Evolutionary conservation across 2,888 invertebrate genomes (phyloP), one percentile per base, ranked within the genome.

Genomic region (Xestia xanthographa): DNA sequence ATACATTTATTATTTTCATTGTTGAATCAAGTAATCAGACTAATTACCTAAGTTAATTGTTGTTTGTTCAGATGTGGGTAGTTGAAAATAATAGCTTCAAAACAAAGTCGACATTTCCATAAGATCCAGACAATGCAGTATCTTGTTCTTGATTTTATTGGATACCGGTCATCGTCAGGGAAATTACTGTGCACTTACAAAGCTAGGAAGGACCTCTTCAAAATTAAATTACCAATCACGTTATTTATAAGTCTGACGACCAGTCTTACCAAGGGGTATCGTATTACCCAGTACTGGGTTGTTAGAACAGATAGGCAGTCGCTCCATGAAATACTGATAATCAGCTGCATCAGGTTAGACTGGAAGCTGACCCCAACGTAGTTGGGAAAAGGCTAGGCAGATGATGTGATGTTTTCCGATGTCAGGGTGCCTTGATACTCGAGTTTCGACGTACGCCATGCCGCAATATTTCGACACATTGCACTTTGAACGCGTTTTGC

Each of bases 401-500:
- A 43, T 43, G 43, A 43, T 43, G 12, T 43, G 43, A 43, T 45
- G 45, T 14, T 11, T n/a, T 34, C 17, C 22, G 1, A 66, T n/a
- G 9, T 34, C 34, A 11, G n/a, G 67, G 34, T n/a, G n/a, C 17
- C 67, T n/a, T n/a, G 17, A 38, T 12, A 63, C 43, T 43, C 29
- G 3, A 8, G 5, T 14, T 12, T 29, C 12, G 8, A 5, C n/a
- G 20, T 20, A 43, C 22, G 14, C 5, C 14, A 22, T 29, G 14
- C 5, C 26, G 12, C 34, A 77, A 77, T 60, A 78, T 78, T 60
- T 68, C 60, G 6, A 50, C 68, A 78, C 34, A 50, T 76, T 60
- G 8, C 26, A 26, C 22, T 41, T 60, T 22, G 34, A 43, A 34
- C 60, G 0, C 43, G 17, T 68, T 76, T 79, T 68, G 48, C 29